Conservation (phyloP, 2,113 vertebrate species). For the Heterocephalus glaber region DNA sequence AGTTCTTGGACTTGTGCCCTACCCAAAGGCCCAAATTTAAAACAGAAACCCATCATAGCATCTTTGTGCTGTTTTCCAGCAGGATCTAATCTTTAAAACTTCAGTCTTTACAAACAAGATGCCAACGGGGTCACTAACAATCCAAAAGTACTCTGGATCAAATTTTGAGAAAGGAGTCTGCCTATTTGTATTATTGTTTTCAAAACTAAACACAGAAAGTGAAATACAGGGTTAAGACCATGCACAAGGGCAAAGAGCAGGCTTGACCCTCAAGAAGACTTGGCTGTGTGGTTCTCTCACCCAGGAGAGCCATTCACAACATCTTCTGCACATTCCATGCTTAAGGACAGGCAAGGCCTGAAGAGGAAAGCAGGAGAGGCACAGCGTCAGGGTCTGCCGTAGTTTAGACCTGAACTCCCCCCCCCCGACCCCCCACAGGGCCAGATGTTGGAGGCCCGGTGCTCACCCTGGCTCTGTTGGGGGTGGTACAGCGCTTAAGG, state of each 20-base stretch:
- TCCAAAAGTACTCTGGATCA: conserved; percentile 30
- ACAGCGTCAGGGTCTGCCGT: neutral
- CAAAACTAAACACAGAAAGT: conserved; percentile 48
- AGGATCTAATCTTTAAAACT: conserved; percentile 46
- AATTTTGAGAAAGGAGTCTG: conserved; percentile 24
- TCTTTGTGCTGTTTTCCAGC: conserved; percentile 34
- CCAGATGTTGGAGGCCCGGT: neutral
- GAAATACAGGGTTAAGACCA: neutral
- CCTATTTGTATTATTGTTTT: neutral
- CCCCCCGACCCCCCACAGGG: neutral
- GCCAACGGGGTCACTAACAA: neutral
- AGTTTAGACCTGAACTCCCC: neutral
- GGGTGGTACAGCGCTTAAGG: neutral
- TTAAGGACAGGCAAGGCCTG: neutral
- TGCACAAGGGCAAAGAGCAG: neutral
- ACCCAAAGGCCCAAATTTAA: conserved; percentile 63
- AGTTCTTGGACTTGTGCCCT: conserved; percentile 53
- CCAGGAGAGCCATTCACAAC: neutral
- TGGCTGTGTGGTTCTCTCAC: neutral
- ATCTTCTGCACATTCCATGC: conserved; percentile 19
- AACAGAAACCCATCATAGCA: conserved; percentile 55
- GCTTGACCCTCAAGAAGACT: neutral
- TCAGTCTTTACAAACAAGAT: conserved; percentile 42
- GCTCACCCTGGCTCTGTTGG: neutral
- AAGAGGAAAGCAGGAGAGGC: neutral